phyloP scores from a whole-genome alignment of 2,797 vertebrate genomes.

The Cossypha heuglini region DNA sequence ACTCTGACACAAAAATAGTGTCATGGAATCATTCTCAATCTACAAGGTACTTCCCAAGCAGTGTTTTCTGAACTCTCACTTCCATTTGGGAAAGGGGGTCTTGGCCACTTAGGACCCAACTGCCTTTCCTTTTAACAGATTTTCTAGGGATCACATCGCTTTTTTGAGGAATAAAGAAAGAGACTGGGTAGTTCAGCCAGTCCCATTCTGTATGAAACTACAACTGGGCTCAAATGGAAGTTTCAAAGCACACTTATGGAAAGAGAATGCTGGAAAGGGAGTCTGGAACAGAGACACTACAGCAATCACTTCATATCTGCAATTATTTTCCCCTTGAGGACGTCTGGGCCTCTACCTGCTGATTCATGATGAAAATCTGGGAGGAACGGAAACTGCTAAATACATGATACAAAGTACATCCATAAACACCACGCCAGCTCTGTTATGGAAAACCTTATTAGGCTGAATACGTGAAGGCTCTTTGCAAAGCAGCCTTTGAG shows the following conservation, averaged over 20 bases:
- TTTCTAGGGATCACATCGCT: not conserved
- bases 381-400: not conserved
- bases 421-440: not conserved
- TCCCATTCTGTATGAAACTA: not conserved
- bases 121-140: not conserved
- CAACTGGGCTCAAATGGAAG: not conserved
- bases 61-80: not conserved
- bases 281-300: not conserved
- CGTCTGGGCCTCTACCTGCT: not conserved
- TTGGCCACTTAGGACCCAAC: rapidly evolving
- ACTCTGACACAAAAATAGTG: not conserved
- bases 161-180: not conserved
- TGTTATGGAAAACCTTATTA: not conserved
- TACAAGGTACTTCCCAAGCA: not conserved
- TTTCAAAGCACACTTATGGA: not conserved
- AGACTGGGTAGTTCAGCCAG: not conserved
- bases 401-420: not conserved
- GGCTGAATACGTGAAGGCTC: not conserved
- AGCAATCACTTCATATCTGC: not conserved
- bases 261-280: not conserved
- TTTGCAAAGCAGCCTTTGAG: not conserved
- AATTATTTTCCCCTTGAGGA: not conserved
- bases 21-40: not conserved
- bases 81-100: not conserved
- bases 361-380: not conserved